Conservation (phyloP, 2,797 vertebrate genomes). For the Cryptoprocta ferox region DNA sequence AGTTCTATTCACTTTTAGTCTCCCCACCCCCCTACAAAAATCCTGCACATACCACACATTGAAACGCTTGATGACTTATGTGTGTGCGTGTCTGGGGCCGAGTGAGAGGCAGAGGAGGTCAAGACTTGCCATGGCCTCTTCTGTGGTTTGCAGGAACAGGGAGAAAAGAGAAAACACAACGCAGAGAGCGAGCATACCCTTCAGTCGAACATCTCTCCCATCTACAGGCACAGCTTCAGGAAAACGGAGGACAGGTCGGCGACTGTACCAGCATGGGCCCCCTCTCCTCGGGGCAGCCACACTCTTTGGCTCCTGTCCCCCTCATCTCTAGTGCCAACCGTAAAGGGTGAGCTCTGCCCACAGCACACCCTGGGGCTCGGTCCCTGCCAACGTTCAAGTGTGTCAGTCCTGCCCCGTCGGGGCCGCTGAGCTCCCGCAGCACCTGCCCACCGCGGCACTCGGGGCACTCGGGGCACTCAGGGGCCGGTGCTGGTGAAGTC, state of each 20-base stretch:
- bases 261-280: not conserved
- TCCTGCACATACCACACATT: not conserved
- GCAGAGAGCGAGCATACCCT: not conserved
- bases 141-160: not conserved
- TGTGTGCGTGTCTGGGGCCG: not conserved
- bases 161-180: not conserved
- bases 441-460: not conserved
- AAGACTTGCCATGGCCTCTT: not conserved
- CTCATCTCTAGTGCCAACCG: not conserved
- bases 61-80: not conserved
- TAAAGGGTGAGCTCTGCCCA: not conserved
- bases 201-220: not conserved
- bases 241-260: not conserved
- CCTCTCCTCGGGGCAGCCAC: not conserved
- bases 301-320: too few species aligned
- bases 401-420: not conserved
- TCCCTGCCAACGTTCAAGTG: not conserved
- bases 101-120: not conserved
- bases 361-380: not conserved
- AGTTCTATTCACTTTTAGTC: slow-evolving; percentile 5
- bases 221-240: not conserved
- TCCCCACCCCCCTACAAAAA: slow-evolving; percentile 1
- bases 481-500: not conserved
- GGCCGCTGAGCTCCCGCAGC: not conserved
- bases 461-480: not conserved